Conservation (phyloP, 2,888 invertebrate genomes). For the Glyphotaelius pellucidus region DNA sequence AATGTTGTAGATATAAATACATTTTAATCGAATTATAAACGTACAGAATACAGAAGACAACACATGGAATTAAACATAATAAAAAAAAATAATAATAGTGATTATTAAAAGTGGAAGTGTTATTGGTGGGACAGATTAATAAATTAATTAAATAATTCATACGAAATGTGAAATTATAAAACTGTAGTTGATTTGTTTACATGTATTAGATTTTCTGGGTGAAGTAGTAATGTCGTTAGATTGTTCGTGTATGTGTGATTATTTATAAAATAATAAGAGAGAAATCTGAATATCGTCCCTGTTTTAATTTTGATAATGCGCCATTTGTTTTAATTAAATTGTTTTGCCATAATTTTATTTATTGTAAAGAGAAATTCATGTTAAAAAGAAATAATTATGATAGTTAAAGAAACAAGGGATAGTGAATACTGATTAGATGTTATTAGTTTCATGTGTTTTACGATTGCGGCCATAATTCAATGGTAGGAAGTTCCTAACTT, state of each 20-base stretch:
- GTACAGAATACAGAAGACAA: constrained; percentile 28
- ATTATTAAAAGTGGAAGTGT: constrained; percentile 1
- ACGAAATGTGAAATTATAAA: constrained; percentile 12
- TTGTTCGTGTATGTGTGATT: constrained; percentile 9
- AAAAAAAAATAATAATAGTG: constrained; percentile 17
- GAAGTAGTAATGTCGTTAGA: constrained; percentile 18
- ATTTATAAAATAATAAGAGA: neutral
- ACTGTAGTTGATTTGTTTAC: constrained; percentile 41
- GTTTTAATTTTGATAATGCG: neutral
- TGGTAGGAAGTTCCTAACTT: constrained; percentile 22
- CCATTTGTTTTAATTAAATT: neutral
- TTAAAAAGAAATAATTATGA: neutral
- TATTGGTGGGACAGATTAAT: constrained; percentile 17
- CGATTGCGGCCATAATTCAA: neutral
- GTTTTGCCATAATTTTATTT: neutral
- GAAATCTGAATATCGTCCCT: neutral
- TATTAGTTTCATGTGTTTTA: neutral
- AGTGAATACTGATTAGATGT: neutral
- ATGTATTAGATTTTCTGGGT: constrained; percentile 2
- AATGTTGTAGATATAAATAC: constrained; percentile 30
- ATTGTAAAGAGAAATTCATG: neutral
- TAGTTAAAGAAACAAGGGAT: neutral
- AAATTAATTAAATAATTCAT: constrained; percentile 14
- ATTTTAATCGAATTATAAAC: constrained; percentile 48
- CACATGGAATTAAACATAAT: neutral